A percentile compares a stretch with the other conserved stretches of the same genome.
phyloP scores from a whole-genome alignment of 2,888 invertebrate species.

The Tipula confusa region DNA sequence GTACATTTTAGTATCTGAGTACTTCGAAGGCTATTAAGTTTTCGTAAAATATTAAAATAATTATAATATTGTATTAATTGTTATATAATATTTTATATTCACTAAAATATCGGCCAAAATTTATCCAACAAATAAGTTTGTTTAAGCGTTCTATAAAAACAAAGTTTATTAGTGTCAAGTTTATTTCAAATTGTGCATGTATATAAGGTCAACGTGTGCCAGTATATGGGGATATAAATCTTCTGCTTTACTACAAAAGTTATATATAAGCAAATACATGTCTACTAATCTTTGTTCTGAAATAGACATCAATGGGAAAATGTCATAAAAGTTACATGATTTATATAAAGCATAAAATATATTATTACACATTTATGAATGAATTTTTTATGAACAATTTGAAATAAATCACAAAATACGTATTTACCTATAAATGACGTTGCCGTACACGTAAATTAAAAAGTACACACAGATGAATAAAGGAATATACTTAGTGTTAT shows the following conservation, averaged over 20 bases:
- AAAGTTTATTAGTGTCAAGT: constrained; percentile 13
- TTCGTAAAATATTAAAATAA: too few relatives aligned
- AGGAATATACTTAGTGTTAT: background rate
- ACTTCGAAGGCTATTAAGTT: too few relatives aligned
- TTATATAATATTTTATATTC: too few relatives aligned
- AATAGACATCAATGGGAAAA: background rate
- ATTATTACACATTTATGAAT: background rate
- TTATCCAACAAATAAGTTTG: background rate
- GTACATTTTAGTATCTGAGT: too few relatives aligned
- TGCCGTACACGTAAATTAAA: background rate
- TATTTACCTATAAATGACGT: background rate
- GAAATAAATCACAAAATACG: background rate
- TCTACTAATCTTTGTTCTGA: background rate
- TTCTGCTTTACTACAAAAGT: background rate
- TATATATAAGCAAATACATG: background rate
- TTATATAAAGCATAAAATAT: background rate
- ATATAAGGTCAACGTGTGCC: background rate
- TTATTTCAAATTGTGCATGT: background rate
- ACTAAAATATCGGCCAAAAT: too few relatives aligned
- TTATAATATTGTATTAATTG: too few relatives aligned
- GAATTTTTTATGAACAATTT: background rate
- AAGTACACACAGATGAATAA: background rate
- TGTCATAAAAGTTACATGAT: background rate
- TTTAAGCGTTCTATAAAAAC: background rate
- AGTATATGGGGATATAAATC: background rate